phyloP scores from a whole-genome alignment of 2,888 invertebrate genomes.

The Calephelis perditalis region DNA sequence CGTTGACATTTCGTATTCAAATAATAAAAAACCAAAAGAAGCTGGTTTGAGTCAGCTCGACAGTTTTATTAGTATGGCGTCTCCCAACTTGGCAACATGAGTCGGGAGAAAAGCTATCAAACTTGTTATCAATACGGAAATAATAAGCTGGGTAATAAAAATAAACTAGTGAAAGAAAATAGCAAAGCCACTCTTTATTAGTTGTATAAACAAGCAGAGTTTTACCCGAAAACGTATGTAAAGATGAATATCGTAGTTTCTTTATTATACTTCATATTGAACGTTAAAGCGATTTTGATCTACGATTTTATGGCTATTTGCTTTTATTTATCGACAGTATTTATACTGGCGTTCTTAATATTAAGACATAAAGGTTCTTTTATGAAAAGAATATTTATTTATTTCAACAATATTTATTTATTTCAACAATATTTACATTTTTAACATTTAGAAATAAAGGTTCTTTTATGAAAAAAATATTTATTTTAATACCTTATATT shows the following conservation, averaged over 20 bases:
- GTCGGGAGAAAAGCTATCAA: conserved; percentile 4
- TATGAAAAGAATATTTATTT: too few species aligned
- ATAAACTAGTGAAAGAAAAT: conserved; percentile 7
- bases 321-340: background rate
- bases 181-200: conserved; percentile 7
- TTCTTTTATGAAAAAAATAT: too few species aligned
- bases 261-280: conserved; percentile 2
- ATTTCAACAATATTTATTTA: too few species aligned
- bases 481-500: too few species aligned
- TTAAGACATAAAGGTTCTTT: too few species aligned
- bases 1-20: too few species aligned
- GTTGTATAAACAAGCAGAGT: conserved; percentile 12
- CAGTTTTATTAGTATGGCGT: background rate
- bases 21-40: background rate
- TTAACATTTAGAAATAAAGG: too few species aligned
- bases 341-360: too few species aligned
- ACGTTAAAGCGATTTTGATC: conserved; percentile 9
- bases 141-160: conserved; percentile 14
- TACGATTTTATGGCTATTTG: background rate
- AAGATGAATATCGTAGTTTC: conserved; percentile 6
- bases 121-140: conserved; percentile 13
- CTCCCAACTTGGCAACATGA: conserved; percentile 9
- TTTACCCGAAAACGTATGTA: conserved; percentile 8
- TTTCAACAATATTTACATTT: too few species aligned
- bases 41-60: background rate